Conservation (phyloP, 2,888 invertebrate genomes). For the Taenaris catops region DNA sequence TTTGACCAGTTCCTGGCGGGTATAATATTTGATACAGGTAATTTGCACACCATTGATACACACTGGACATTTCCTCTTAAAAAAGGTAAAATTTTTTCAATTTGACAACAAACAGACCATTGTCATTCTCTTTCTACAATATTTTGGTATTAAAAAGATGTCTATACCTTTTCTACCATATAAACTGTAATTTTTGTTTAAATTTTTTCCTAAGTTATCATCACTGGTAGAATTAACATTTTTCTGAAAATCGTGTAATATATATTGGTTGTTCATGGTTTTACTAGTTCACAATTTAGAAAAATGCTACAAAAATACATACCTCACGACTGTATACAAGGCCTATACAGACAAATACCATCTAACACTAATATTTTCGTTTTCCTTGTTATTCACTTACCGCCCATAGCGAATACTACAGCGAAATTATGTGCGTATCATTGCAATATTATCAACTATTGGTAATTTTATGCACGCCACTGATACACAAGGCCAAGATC, state of each 20-base stretch:
- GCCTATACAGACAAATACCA: no score
- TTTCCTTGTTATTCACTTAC: conserved; percentile 43
- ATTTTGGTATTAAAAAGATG: no score
- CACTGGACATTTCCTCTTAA: conserved; percentile 42
- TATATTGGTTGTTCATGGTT: neutral
- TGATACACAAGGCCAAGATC: conserved; percentile 55
- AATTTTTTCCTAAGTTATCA: no score
- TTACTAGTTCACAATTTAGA: no score
- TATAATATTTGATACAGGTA: conserved; percentile 38
- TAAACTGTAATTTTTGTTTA: no score
- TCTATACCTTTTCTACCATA: no score
- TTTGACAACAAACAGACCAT: conserved; percentile 9
- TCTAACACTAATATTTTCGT: conserved; percentile 11
- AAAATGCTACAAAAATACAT: no score
- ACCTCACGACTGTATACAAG: no score
- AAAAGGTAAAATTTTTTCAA: conserved; percentile 9
- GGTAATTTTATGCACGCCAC: conserved; percentile 41
- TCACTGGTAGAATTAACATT: no score
- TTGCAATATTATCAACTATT: conserved; percentile 37
- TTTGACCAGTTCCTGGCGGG: conserved; percentile 34
- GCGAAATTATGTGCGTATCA: conserved; percentile 43
- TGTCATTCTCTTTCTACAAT: no score
- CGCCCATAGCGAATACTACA: conserved; percentile 51
- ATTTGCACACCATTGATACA: conserved; percentile 45
- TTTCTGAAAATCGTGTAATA: no score